Evolutionary conservation across 2,888 invertebrate species (phyloP).

Genomic region (Cosmorhoe ocellata): DNA sequence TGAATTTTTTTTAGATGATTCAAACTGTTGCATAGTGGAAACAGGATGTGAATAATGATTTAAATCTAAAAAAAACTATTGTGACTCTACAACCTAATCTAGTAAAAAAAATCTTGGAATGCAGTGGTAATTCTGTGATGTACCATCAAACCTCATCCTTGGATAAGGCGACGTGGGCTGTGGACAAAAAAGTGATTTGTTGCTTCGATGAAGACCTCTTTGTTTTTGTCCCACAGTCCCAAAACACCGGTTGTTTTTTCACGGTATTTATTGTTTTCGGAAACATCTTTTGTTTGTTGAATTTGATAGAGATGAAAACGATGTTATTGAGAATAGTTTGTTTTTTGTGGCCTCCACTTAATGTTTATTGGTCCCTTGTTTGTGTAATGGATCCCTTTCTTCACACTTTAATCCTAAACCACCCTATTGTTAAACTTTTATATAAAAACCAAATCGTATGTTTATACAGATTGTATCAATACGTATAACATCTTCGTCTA

Average conservation of each 20-base stretch:
- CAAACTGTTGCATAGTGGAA: conserved; percentile 14
- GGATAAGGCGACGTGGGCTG: conserved; percentile 21
- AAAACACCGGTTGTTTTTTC: conserved; percentile 33
- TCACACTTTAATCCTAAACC: neutral
- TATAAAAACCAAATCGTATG: too few species aligned
- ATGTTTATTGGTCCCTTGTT: conserved; percentile 15
- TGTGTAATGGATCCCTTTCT: neutral
- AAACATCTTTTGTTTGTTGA: conserved; percentile 34
- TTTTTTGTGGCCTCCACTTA: conserved; percentile 15
- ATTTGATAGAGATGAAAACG: conserved; percentile 24
- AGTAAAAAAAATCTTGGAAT: too few species aligned
- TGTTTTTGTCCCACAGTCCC: conserved; percentile 55
- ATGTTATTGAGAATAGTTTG: conserved; percentile 20
- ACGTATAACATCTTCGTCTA: too few species aligned
- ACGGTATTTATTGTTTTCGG: conserved; percentile 36
- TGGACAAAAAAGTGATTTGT: conserved; percentile 65
- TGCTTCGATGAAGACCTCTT: conserved; percentile 60
- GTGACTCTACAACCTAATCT: too few species aligned
- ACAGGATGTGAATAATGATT: conserved; percentile 8
- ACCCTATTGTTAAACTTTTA: too few species aligned
- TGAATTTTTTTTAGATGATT: conserved; percentile 32
- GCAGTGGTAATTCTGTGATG: too few species aligned
- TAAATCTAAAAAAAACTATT: neutral
- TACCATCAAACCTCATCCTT: conserved; percentile 21
- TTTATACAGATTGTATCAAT: too few species aligned